Percentiles rank a stretch among this genome's conserved stretches.
These are phyloP conservation scores for Leptestheria dahalacensis DNA, from an alignment of 1,140 invertebrate species.

Conservation along the genomic window DNA sequence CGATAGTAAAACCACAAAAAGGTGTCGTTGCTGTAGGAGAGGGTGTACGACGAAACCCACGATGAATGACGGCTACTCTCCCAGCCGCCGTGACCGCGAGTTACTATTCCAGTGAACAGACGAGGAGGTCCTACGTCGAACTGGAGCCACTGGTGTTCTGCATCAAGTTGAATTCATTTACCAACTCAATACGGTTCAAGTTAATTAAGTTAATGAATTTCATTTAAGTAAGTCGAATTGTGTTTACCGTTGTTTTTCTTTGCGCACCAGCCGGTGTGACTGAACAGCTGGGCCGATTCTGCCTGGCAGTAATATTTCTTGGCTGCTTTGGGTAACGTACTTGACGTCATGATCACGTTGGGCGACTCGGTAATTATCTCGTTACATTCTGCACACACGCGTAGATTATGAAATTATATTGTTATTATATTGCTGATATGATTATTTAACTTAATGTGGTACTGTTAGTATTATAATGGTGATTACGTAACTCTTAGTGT, in stretches of 20 bases:
- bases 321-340: conserved; percentile 29
- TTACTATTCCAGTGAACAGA: conserved; percentile 36
- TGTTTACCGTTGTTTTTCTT: conserved; percentile 31
- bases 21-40: conserved; percentile 41
- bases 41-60: conserved; percentile 38
- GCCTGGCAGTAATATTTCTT: conserved; percentile 36
- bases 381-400: conserved; percentile 36
- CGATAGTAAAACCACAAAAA: conserved; percentile 40
- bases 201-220: background rate
- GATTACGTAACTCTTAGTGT: too few relatives aligned
- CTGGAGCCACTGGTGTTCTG: conserved; percentile 41
- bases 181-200: background rate
- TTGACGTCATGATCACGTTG: conserved; percentile 35
- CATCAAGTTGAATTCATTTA: background rate
- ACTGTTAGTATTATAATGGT: too few relatives aligned
- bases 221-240: background rate
- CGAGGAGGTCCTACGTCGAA: conserved; percentile 40
- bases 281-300: conserved; percentile 37
- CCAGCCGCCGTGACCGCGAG: conserved; percentile 38
- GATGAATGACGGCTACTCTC: conserved; percentile 18
- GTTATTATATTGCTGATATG: background rate
- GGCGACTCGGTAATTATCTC: conserved; percentile 36
- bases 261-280: conserved; percentile 39
- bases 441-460: background rate
- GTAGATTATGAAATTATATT: conserved; percentile 1